Evolutionary conservation across 2,113 vertebrate genomes (phyloP), one percentile per base, ranked within the genome.

Genomic region (Galemys pyrenaicus): DNA sequence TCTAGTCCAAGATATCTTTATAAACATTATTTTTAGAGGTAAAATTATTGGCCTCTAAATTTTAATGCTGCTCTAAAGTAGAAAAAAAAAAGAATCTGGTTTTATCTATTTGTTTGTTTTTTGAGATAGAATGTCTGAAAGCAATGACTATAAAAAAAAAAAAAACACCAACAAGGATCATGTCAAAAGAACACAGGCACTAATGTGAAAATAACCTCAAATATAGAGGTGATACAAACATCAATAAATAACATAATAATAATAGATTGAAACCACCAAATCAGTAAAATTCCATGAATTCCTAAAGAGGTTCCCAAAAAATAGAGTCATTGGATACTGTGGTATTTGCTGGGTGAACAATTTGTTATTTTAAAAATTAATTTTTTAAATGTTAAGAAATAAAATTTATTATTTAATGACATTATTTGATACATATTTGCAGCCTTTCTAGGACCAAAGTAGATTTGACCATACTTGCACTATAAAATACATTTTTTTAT

Each of bases 301-400:
- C 35, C 26, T 89, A 92, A 86, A 86, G 64, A 60, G 39, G 35
- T 9, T 65, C 28, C 71, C 68, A 44, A 88, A 96, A 32, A 56
- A 17, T n/a, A n/a, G 58, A 62, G 24, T 24, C 60, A 88, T 68
- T 71, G 68, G 65, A 60, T 37, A 64, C 46, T 65, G 35, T 83
- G 15, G 9, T 82, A 30, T 58, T 51, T 79, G 28, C 64, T 80
- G 87, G 73, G 32, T 75, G 56, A 68, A 13, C 30, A 80, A 64
- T 41, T 87, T 58, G 93, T 78, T 86, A 79, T 49, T 67, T 39
- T 90, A 37, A 67, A 92, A 84, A 84, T 84, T 75, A 94, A 79
- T 70, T 70, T 70, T 70, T 17, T 60, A 71, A 95, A 93, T 37
- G 32, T 26, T 7, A 87, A 32, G 3, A 22, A 65, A 65, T 60